phyloP scores from a whole-genome alignment of 2,888 invertebrate species.

The Agriopis leucophaearia region DNA sequence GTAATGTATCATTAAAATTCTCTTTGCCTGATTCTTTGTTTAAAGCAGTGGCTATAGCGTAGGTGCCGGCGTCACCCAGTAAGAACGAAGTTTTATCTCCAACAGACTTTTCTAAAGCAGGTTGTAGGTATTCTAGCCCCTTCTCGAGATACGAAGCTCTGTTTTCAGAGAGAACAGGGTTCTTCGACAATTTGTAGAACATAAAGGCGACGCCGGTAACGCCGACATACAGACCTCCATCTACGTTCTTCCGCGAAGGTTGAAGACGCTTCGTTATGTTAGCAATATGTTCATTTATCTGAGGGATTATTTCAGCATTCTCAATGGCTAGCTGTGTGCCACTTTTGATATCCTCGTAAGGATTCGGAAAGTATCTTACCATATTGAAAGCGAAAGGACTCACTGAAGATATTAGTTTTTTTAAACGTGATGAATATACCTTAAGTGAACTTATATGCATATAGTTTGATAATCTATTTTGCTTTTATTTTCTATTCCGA shows the following conservation, averaged over 20 bases:
- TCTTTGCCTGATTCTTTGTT: slow-evolving; percentile 82
- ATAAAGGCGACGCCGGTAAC: slow-evolving; percentile 91
- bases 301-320: slow-evolving; percentile 58
- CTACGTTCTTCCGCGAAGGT: slow-evolving; percentile 78
- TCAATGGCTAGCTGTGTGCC: slow-evolving; percentile 52
- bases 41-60: slow-evolving; percentile 90
- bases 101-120: slow-evolving; percentile 85
- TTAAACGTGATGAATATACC: slow-evolving; percentile 46
- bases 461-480: slow-evolving; percentile 20
- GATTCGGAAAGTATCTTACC: slow-evolving; percentile 78
- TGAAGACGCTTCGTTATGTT: slow-evolving; percentile 70
- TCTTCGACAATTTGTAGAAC: slow-evolving; percentile 89
- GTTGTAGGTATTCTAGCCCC: slow-evolving; percentile 87
- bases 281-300: slow-evolving; percentile 67
- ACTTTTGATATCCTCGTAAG: slow-evolving; percentile 66
- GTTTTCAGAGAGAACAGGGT: slow-evolving; percentile 76
- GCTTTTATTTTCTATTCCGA: not conserved
- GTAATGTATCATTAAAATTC: slow-evolving; percentile 63
- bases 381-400: slow-evolving; percentile 60
- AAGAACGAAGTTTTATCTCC: slow-evolving; percentile 90
- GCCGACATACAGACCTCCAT: slow-evolving; percentile 89
- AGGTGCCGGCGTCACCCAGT: slow-evolving; percentile 92
- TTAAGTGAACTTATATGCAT: slow-evolving; percentile 54
- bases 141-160: slow-evolving; percentile 83
- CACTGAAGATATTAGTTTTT: slow-evolving; percentile 52